phyloP scores from a whole-genome alignment of 1,140 invertebrate genomes.

The Drosophila watanabei region DNA sequence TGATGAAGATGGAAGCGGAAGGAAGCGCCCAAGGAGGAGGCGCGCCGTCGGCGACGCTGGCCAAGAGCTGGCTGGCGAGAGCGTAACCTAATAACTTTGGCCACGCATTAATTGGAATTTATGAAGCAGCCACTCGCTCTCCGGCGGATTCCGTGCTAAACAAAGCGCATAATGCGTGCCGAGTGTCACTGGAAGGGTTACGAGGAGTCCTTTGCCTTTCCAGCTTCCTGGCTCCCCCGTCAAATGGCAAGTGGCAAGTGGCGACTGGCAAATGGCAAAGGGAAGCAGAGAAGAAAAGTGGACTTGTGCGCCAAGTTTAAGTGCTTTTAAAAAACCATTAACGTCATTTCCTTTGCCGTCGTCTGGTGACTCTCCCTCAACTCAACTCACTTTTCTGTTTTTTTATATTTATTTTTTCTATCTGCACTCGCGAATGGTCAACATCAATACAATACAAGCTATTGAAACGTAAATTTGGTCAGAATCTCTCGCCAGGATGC shows the following conservation, averaged over 20 bases:
- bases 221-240: constrained; percentile 8
- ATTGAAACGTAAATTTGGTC: constrained; percentile 53
- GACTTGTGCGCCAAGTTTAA: constrained; percentile 76
- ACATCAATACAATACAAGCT: constrained; percentile 41
- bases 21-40: constrained; percentile 16
- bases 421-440: constrained; percentile 24
- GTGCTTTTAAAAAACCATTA: constrained; percentile 84
- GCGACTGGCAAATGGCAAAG: neutral
- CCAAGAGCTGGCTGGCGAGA: constrained; percentile 14
- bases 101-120: constrained; percentile 80
- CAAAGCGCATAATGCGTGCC: constrained; percentile 65
- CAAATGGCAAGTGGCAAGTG: constrained; percentile 32
- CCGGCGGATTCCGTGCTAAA: constrained; percentile 44
- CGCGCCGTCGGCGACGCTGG: no score
- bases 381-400: constrained; percentile 23
- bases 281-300: constrained; percentile 19
- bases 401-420: constrained; percentile 28
- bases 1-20: constrained; percentile 61
- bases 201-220: neutral
- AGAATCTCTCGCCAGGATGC: neutral
- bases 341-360: constrained; percentile 70
- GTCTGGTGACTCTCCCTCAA: constrained; percentile 25
- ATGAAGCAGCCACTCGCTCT: constrained; percentile 52
- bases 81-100: constrained; percentile 77
- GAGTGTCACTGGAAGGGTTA: constrained; percentile 61